These are phyloP conservation scores for Phania funesta DNA, from an alignment of 2,888 invertebrate species.

Conservation along the genomic window DNA sequence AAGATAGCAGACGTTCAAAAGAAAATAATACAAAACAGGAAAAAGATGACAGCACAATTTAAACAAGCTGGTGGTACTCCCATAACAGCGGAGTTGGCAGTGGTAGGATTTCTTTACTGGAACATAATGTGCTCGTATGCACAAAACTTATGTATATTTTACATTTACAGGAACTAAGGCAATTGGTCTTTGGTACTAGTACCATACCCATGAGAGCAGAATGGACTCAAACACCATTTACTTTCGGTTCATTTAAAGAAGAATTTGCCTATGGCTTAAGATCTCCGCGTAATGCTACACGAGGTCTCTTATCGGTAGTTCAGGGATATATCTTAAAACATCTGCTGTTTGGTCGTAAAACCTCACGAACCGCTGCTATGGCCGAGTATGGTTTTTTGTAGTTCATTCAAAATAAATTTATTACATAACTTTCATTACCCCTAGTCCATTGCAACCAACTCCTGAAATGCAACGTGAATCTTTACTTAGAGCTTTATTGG, in stretches of 20 bases:
- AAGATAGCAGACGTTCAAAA: slow-evolving; percentile 40
- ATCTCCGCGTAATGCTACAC: slow-evolving; percentile 85
- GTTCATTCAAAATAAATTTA: slow-evolving; percentile 10
- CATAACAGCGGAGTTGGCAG: slow-evolving; percentile 84
- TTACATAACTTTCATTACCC: slow-evolving; percentile 5
- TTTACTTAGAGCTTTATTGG: slow-evolving; percentile 85
- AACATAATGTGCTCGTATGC: neutral
- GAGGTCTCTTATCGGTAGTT: slow-evolving; percentile 84
- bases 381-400: slow-evolving; percentile 70
- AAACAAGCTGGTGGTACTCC: slow-evolving; percentile 83
- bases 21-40: slow-evolving; percentile 1
- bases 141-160: neutral
- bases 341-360: slow-evolving; percentile 83
- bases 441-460: slow-evolving; percentile 83
- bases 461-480: slow-evolving; percentile 86
- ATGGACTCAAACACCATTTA: slow-evolving; percentile 86
- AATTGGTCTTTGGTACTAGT: slow-evolving; percentile 85
- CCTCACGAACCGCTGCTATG: slow-evolving; percentile 64
- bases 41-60: slow-evolving; percentile 74
- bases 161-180: slow-evolving; percentile 82
- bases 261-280: slow-evolving; percentile 83
- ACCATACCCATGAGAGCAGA: slow-evolving; percentile 86
- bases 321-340: slow-evolving; percentile 87
- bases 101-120: slow-evolving; percentile 80
- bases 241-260: slow-evolving; percentile 82